Evolutionary conservation across 92 coral and sea anemone genomes (phyloP), one percentile per base, ranked within the genome.

Genomic region (Umimayanthus kanabou): DNA sequence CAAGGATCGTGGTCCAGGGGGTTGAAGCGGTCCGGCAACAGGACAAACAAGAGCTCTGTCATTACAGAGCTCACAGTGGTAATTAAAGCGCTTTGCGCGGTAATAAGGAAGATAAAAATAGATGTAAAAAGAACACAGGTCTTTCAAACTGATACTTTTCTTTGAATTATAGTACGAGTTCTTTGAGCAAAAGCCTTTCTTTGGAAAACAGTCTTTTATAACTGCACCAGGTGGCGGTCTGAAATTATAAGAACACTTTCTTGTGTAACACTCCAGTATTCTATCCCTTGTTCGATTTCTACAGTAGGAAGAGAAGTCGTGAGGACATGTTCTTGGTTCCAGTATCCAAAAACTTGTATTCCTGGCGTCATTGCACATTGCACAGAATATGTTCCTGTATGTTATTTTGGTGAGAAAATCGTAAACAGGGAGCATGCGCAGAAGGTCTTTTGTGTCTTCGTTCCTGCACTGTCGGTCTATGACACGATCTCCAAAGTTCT

Each of bases 311-410:
- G 1, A 26, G 0, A 6, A 25, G 4, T 49, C 65, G 18, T n/a
- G 10, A 28, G 81, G 64, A 47, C 81, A 77, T 23, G 25, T 20
- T 25, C 16, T 49, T 43, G 64, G 64, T 5, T 45, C 18, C 4
- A 77, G 1, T 2, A 3, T 45, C 81, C 81, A 77, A 39, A 77
- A 77, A 47, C 37, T 18, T 22, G 37, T 22, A 14, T 40, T 45
- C 7, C 6, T 23, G 28, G 61, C 81, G 30, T n/a, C 10, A 13
- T 77, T 43, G 22, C 81, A 77, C 28, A 25, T n/a, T 11, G 81
- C 81, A 49, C 81, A 77, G 18, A 77, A 77, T 43, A 45, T 47
- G 18, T 77, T 77, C 18, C 18, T 77, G 61, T 77, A 77, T 20
- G 81, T 47, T 25, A 22, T 30, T 0, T 15, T 47, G 10, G 61